Base-by-base conservation (phyloP, 2,113 vertebrate species). In the Paraplagusia blochii region DNA sequence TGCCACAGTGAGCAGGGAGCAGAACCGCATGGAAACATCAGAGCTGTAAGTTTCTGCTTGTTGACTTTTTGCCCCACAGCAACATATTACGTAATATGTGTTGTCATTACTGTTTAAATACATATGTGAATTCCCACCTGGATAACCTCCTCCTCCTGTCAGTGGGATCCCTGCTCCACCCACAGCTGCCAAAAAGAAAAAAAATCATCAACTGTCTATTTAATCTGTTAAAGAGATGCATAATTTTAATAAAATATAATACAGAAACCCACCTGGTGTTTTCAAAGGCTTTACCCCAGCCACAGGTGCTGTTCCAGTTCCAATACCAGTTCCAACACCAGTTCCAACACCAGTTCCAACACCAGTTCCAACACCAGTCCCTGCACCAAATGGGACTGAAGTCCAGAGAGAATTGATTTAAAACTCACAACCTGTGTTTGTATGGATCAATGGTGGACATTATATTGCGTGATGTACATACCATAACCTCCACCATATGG, bases 261-360 rank as follows among this genome's bases (percentile, higher is more conserved):
- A 55, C 51, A 61, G 13, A 63, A 11, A 64, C 60, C 51, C 15
- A 89, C 88, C 83, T 65, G 87, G 83, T 58, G 80, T 74, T 71
- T 86, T 90, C 35, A 87, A 60, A 38, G 89, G 88, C 22, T 87
- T 90, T 10, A 74, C 84, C 59, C 82, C 88, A 61, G 90, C 87
- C 19, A 81, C 73, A 5, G 38, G 38, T 40, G 10, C 38, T 40
- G 38, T 40, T 40, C 38, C 38, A 12, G 38, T 11, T 46, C 44
- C 44, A 19, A 19, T 10, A 19, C 44, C 44, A 19, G 11, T 11
- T 14, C 8, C 40, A 4, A 14, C 2, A 7, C 42, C 42, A n/a
- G 14, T 19, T 19, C 18, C 18, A 19, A 18, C 15, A 9, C 45
- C 17, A 14, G 63, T 51, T 44, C 46, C 83, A 5, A 36, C 19